Percentiles rank a stretch among this genome's conserved stretches.
Evolutionary conservation across 1,140 invertebrate species (phyloP).

Genomic region (Thaumetopoea pityocampa): DNA sequence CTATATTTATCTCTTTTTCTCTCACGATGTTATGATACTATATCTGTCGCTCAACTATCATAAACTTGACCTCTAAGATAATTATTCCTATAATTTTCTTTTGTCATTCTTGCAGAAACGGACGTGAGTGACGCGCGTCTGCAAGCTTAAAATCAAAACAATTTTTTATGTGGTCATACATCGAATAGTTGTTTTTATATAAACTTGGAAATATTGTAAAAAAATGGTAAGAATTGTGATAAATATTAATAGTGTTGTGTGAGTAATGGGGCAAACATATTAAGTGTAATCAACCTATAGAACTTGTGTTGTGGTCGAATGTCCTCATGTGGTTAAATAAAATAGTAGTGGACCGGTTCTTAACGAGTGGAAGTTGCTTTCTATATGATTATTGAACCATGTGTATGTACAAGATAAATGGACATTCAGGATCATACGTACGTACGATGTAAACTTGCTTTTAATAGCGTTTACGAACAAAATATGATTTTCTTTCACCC

Average conservation of each 20-base stretch:
- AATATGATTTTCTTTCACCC: too few relatives aligned
- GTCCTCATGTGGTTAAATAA: slow-evolving; percentile 8
- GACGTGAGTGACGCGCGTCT: slow-evolving; percentile 29
- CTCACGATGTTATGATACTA: slow-evolving; percentile 11
- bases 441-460: too few relatives aligned
- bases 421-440: not conserved
- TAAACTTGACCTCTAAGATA: slow-evolving; percentile 52
- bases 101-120: slow-evolving; percentile 34
- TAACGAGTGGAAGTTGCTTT: slow-evolving; percentile 4
- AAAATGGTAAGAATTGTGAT: slow-evolving; percentile 27
- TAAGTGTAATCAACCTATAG: slow-evolving; percentile 8
- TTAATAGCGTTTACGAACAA: too few relatives aligned
- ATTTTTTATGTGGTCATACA: slow-evolving; percentile 9
- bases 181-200: slow-evolving; percentile 13
- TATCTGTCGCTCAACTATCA: slow-evolving; percentile 33
- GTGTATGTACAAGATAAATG: not conserved
- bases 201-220: slow-evolving; percentile 10
- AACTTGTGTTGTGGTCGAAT: slow-evolving; percentile 10
- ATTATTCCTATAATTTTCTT: slow-evolving; percentile 31
- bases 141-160: slow-evolving; percentile 10
- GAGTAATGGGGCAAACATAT: slow-evolving; percentile 8
- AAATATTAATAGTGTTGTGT: slow-evolving; percentile 9
- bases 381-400: slow-evolving; percentile 8
- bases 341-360: slow-evolving; percentile 12
- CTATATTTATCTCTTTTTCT: slow-evolving; percentile 27